Evolutionary conservation across 23 tunicate genomes (phyloP), one percentile per base, ranked within the genome.

Genomic region (Ciona savignyi): DNA sequence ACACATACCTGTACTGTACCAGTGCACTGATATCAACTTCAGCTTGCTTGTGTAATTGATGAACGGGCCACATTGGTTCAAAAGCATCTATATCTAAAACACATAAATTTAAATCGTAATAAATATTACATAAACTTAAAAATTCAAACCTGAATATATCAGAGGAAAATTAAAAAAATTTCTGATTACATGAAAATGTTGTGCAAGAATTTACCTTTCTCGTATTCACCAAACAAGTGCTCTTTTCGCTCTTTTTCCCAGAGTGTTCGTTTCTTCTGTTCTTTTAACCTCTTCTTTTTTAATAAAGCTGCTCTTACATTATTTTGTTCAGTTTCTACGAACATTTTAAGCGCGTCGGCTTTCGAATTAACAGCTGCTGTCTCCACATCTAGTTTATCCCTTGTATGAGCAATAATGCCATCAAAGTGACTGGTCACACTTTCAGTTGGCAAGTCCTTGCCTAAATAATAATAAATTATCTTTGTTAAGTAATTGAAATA

Each of bases 1-100:
- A 9, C 74, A 75, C 29, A 27, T 62, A 82, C 80, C 80, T 75
- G 80, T 69, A 75, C 56, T 82, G 80, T n/a, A 68, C 35, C 3
- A 68, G 34, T 21, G 27, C 65, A 0, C 70, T 4, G 1, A 87
- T 26, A 29, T n/a, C 70, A 23, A 6, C 23, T 23, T 66, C 65
- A 20, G 78, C 86, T 77, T 87, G 95, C 24, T 76, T 66, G 56
- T 87, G 95, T 4, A 81, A 29, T 69, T 87, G 75, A 68, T 81
- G 86, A 15, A 81, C 74, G 19, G 86, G 95, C 86, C 95, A 80
- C 83, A 87, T 51, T 21, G 86, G 77, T 30, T 87, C 83, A 80
- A 81, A 87, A 0, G 95, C 77, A 71, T 87, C 83, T 0, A 76
- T 30, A 33, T 87, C 71, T n/a, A 29, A 77, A 61, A 35, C 33